phyloP scores from a whole-genome alignment of 2,888 invertebrate species.

The Hydraecia micacea region DNA sequence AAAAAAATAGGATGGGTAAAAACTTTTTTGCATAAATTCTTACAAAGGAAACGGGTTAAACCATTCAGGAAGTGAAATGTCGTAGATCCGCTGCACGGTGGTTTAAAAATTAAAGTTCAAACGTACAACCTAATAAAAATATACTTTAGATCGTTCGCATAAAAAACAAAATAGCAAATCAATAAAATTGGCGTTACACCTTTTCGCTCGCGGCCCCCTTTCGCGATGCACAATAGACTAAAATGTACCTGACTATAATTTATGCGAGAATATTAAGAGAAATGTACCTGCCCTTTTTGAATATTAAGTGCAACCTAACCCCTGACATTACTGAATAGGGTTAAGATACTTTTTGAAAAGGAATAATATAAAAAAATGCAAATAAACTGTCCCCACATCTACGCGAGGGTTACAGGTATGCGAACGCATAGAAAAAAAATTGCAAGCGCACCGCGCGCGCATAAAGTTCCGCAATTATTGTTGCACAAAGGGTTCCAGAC shows the following conservation, averaged over 20 bases:
- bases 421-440: conserved; percentile 81
- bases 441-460: conserved; percentile 76
- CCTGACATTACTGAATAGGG: conserved; percentile 90
- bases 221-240: conserved; percentile 86
- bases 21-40: conserved; percentile 91
- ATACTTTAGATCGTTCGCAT: conserved; percentile 67
- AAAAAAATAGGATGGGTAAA: conserved; percentile 91
- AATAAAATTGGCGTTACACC: conserved; percentile 69
- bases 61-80: conserved; percentile 89
- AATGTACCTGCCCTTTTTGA: conserved; percentile 91
- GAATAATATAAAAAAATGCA: conserved; percentile 90
- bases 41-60: conserved; percentile 90
- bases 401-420: conserved; percentile 85
- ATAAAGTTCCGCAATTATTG: conserved; percentile 79
- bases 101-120: conserved; percentile 77
- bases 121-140: conserved; percentile 60
- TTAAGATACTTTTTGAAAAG: conserved; percentile 90
- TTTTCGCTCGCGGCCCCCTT: conserved; percentile 75
- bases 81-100: conserved; percentile 82
- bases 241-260: conserved; percentile 91
- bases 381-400: conserved; percentile 89
- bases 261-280: conserved; percentile 90
- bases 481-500: conserved; percentile 59
- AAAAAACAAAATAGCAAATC: conserved; percentile 73
- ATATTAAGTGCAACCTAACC: conserved; percentile 91